A percentile compares a stretch with the other conserved stretches of the same genome.
These are phyloP conservation scores for Drosophila neocordata DNA, from an alignment of 1,140 invertebrate species.

Conservation along the genomic window DNA sequence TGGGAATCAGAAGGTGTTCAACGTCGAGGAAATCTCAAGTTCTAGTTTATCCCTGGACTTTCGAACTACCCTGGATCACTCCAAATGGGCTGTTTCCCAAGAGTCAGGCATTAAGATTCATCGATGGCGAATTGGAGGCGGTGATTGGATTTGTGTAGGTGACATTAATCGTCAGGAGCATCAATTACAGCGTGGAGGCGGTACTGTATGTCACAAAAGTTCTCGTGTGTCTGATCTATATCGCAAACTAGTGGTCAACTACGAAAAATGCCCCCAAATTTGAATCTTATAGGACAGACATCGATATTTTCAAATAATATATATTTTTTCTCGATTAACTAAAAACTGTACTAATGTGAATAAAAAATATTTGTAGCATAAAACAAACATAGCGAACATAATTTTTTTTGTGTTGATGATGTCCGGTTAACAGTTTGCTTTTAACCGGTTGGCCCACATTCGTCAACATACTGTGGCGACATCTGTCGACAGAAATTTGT, in stretches of 20 bases:
- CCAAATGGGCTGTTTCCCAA: slow-evolving; percentile 93
- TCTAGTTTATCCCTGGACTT: slow-evolving; percentile 86
- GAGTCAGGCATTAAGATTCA: slow-evolving; percentile 66
- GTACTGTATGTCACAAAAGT: slow-evolving; percentile 89
- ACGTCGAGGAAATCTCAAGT: slow-evolving; percentile 86
- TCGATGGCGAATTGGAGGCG: slow-evolving; percentile 82
- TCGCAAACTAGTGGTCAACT: slow-evolving; percentile 80
- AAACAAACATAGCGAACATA: too few relatives aligned
- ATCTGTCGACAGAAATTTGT: too few relatives aligned
- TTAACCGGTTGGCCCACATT: too few relatives aligned
- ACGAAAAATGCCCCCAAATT: slow-evolving; percentile 73
- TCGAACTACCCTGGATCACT: slow-evolving; percentile 92
- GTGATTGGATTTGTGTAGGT: slow-evolving; percentile 93
- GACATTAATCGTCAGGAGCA: slow-evolving; percentile 94
- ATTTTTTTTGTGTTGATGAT: too few relatives aligned
- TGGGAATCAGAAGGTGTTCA: slow-evolving; percentile 85
- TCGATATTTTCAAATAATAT: too few relatives aligned
- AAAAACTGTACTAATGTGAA: too few relatives aligned
- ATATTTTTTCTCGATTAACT: too few relatives aligned
- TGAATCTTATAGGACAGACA: background rate
- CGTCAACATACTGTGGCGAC: too few relatives aligned
- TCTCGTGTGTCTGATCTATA: slow-evolving; percentile 84
- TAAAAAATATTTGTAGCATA: too few relatives aligned
- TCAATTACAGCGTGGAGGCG: slow-evolving; percentile 91
- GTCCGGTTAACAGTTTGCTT: too few relatives aligned